A percentile compares a stretch with the other conserved stretches of the same genome.
phyloP scores from a whole-genome alignment of 2,113 vertebrate genomes.

The Oxyura jamaicensis region DNA sequence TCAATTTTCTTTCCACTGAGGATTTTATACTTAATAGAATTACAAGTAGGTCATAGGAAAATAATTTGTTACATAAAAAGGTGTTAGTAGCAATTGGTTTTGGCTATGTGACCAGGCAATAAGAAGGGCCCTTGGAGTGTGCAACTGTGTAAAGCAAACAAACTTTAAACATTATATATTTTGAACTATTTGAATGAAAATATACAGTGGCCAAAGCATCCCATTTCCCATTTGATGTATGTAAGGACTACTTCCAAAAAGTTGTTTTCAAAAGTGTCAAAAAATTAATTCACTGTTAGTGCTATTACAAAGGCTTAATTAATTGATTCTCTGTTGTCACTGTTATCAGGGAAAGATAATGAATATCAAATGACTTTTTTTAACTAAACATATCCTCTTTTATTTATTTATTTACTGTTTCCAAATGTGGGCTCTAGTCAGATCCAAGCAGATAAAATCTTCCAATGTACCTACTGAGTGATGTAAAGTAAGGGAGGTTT shows the following conservation, averaged over 20 bases:
- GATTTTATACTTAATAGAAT: background rate
- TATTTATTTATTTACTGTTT: background rate
- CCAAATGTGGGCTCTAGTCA: background rate
- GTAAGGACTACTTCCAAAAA: background rate
- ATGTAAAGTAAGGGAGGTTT: background rate
- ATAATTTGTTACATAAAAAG: background rate
- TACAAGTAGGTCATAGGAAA: background rate
- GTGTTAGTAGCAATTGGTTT: background rate
- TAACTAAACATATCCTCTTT: background rate
- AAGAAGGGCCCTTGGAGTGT: background rate
- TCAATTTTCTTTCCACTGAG: background rate
- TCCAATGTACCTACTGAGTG: background rate
- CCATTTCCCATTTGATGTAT: background rate
- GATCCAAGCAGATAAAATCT: background rate
- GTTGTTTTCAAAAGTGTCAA: background rate
- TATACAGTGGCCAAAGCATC: background rate
- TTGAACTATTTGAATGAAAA: background rate
- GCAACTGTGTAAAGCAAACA: background rate
- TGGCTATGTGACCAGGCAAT: background rate
- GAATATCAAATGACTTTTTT: background rate
- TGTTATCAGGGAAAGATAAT: background rate
- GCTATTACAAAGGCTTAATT: background rate
- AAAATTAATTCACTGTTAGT: background rate
- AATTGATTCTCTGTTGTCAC: background rate
- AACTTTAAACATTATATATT: background rate